Conservation (phyloP, 2,888 invertebrate genomes). For the Gryllus longicercus region DNA sequence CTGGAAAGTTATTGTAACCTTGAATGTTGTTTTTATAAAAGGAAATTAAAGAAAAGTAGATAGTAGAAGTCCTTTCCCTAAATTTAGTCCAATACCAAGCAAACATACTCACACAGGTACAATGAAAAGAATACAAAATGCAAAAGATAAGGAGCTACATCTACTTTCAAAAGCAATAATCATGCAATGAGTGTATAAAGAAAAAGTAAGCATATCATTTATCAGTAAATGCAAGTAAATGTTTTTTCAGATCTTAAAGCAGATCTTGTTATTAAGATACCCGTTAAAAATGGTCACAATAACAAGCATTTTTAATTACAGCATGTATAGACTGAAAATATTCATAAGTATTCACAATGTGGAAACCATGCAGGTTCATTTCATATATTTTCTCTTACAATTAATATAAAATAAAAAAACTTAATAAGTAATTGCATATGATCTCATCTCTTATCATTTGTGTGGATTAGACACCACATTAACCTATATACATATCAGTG, state of each 20-base stretch:
- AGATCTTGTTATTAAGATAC: slow-evolving; percentile 8
- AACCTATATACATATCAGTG: background rate
- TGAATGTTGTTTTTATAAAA: background rate
- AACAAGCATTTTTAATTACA: slow-evolving; percentile 4
- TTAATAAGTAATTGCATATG: background rate
- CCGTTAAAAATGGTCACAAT: background rate
- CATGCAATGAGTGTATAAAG: background rate
- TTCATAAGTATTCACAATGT: background rate
- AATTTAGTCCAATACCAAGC: background rate
- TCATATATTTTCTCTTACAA: background rate
- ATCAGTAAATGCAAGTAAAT: background rate
- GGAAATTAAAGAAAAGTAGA: background rate
- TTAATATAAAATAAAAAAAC: slow-evolving; percentile 2
- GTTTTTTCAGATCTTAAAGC: background rate
- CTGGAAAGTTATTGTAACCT: background rate
- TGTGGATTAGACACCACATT: background rate
- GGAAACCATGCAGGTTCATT: background rate
- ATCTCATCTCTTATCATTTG: background rate
- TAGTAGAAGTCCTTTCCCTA: background rate
- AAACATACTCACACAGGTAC: background rate
- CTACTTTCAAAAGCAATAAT: background rate
- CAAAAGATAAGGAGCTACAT: too few species aligned
- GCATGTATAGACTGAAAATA: background rate
- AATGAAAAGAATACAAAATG: background rate
- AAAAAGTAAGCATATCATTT: background rate